phyloP scores from a whole-genome alignment of 2,888 invertebrate genomes.

The Steinernema scapterisci region DNA sequence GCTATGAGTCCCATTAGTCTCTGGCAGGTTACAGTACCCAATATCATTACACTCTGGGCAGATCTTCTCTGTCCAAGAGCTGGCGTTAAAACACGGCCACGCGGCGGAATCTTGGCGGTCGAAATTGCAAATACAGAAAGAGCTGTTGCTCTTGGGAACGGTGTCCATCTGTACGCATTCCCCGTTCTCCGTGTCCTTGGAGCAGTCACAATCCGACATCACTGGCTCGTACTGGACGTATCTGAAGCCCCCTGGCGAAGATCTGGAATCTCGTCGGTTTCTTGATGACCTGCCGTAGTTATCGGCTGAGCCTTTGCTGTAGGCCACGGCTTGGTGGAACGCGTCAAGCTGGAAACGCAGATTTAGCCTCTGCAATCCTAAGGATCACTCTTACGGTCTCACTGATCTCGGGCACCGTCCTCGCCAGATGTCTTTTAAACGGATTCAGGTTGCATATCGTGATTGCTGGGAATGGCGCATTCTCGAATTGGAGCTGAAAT shows the following conservation, averaged over 20 bases:
- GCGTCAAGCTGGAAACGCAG: slow-evolving; percentile 55
- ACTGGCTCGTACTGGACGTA: slow-evolving; percentile 66
- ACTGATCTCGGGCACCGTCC: slow-evolving; percentile 61
- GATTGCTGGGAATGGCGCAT: slow-evolving; percentile 63
- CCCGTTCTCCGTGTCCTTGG: background rate
- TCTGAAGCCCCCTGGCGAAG: slow-evolving; percentile 55
- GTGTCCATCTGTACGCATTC: slow-evolving; percentile 47
- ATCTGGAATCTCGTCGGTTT: slow-evolving; percentile 34
- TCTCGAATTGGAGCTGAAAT: slow-evolving; percentile 63
- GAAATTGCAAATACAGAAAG: slow-evolving; percentile 62
- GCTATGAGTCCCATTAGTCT: slow-evolving; percentile 57
- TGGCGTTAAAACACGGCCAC: slow-evolving; percentile 64
- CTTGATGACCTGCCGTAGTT: slow-evolving; percentile 40
- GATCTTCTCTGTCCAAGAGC: slow-evolving; percentile 57
- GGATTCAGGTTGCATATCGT: slow-evolving; percentile 65
- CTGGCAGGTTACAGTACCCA: slow-evolving; percentile 65
- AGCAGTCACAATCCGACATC: slow-evolving; percentile 60
- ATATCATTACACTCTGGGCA: slow-evolving; percentile 64
- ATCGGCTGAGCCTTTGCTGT: slow-evolving; percentile 56
- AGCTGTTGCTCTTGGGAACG: slow-evolving; percentile 51
- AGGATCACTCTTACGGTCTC: slow-evolving; percentile 53
- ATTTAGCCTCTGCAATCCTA: background rate
- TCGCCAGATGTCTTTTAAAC: slow-evolving; percentile 62
- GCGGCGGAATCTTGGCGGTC: slow-evolving; percentile 61
- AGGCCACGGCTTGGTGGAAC: slow-evolving; percentile 65